A percentile compares a stretch with the other conserved stretches of the same genome.
phyloP scores from a whole-genome alignment of 2,113 vertebrate genomes.

The Passer domesticus region DNA sequence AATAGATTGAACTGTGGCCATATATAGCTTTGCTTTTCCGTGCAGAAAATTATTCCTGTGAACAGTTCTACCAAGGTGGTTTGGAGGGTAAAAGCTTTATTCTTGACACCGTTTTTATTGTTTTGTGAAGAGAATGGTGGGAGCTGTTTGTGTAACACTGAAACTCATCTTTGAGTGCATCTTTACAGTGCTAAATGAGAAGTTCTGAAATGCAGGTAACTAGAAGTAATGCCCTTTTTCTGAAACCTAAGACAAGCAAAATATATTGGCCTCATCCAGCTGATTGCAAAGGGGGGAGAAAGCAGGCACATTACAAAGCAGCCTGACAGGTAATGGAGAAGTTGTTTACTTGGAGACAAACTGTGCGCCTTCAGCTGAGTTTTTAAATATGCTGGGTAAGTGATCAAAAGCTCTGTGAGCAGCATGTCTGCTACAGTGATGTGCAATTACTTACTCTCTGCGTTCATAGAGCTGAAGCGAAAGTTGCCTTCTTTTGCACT shows the following conservation, averaged over 20 bases:
- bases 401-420: background rate
- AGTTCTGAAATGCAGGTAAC: conserved; percentile 20
- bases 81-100: conserved; percentile 36
- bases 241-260: conserved; percentile 9
- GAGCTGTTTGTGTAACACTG: background rate
- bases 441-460: conserved; percentile 7
- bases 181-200: background rate
- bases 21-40: conserved; percentile 14
- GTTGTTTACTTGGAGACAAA: background rate
- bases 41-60: conserved; percentile 16
- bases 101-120: background rate
- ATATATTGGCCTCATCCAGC: background rate
- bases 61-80: background rate
- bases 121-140: background rate
- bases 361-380: background rate
- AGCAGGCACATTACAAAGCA: background rate
- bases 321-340: background rate
- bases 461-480: conserved; percentile 1
- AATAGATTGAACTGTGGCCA: background rate
- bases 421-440: background rate
- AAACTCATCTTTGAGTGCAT: background rate
- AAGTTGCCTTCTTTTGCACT: conserved; percentile 13
- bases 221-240: conserved; percentile 16
- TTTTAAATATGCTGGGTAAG: conserved; percentile 18
- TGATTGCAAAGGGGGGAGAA: background rate